Evolutionary conservation across 2,113 vertebrate species (phyloP), one percentile per base, ranked within the genome.

Genomic region (Poicephalus meyeri): DNA sequence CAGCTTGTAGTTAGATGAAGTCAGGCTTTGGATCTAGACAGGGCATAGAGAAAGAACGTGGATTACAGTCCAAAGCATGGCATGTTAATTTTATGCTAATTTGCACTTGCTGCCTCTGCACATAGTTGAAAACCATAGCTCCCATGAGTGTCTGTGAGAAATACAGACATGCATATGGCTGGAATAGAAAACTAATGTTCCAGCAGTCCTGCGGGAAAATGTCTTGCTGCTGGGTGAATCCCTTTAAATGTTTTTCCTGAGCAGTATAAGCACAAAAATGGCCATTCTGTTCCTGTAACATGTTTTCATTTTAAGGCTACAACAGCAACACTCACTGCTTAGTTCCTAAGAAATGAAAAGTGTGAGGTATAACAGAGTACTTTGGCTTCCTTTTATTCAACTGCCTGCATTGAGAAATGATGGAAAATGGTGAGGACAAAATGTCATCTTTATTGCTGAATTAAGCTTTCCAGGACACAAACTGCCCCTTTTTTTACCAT

Each of bases 41-140:
- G 61, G 19, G 10, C 52, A 69, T 86, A 53, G 21, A 72, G 46
- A 85, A 13, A 5, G 53, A 84, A 17, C 0, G 5, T 42, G 39
- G 37, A 65, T 76, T 91, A 44, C 3, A 19, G 46, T 63, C 58
- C 3, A 2, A 70, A 95, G 16, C 21, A 80, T 11, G 53, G 47
- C 64, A 68, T 46, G 53, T 37, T 93, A 83, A 80, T 90, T 88
- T 92, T 86, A 33, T 88, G 80, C 17, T 83, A 46, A 93, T 90
- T 91, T 93, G 21, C 77, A 52, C 88, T 89, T 68, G 8, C 56
- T 88, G 64, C 60, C 86, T 83, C 50, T 78, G 91, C 20, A 37
- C 15, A 17, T 46, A 47, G 31, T 52, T 93, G 76, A 81, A 94
- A 93, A 83, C 63, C 29, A 46, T 23, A 42, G 29, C 64, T 90